Base-by-base conservation (phyloP, 1,140 invertebrate genomes). In the Leptinotarsa undecemlineata region DNA sequence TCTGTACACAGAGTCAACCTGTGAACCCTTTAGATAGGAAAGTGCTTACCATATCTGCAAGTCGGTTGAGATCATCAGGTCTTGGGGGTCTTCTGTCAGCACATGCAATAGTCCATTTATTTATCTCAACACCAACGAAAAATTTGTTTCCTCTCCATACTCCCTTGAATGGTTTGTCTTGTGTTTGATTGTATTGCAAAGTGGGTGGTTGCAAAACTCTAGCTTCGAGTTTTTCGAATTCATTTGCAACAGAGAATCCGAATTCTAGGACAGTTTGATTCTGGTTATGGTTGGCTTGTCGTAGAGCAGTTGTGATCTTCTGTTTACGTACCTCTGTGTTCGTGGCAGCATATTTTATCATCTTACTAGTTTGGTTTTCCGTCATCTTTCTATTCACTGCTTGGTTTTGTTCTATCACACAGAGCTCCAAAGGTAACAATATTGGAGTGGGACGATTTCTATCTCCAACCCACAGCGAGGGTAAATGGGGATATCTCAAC, bases 331-430 rank as follows among this genome's bases (percentile, higher is more conserved):
- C 81, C 3, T 86, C 79, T 0, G 92, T 90, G 5, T 84, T 79
- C 1, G 90, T 92, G 1, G 92, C 92, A 2, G 92, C 89, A 61
- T 80, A 85, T 66, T 80, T 84, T 1, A 95, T 92, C 91, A 94
- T 92, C 0, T 80, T 84, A 1, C 87, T 74, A 1, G 92, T 90
- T 83, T 94, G 92, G 0, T 57, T 76, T 62, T 90, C 88, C 64
- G 84, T 82, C 78, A 90, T 81, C 81, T 89, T 90, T 48, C 82
- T 85, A 63, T 86, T 80, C 19, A 82, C 62, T 19, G 89, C 85
- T 85, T 94, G 92, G 1, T 90, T 90, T 67, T 84, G 82, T 2
- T 88, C 76, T 14, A 94, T 87, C 4, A 81, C 84, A 60, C 92
- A 90, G 0, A 93, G 82, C 85, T 92, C 91, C 61, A 88, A 81